Evolutionary conservation across 2,888 invertebrate species (phyloP), one percentile per base, ranked within the genome.

Genomic region (Furcula furcula): DNA sequence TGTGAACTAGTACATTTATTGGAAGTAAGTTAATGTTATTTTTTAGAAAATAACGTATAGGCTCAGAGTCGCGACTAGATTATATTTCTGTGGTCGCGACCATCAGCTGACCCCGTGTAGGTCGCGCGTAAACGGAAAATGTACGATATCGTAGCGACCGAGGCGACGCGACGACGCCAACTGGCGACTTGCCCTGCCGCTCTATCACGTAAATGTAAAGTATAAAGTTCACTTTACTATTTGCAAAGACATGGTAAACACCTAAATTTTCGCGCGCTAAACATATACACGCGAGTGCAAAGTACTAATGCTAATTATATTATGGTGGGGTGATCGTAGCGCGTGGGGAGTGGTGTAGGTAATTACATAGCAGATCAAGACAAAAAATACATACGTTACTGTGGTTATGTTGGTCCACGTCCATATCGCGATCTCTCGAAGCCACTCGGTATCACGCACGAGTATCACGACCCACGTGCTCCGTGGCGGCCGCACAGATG

Each of bases 141-240:
- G 56, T 41, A 47, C 49, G 14, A 36, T n/a, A 50, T 51, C 34
- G 52, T 52, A 55, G 50, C 73, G 70, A 68, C 75, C 62, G 70
- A 65, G 61, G 65, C 71, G 67, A 56, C 55, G 69, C 75, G 68
- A 69, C 67, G 66, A 61, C 70, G 86, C 87, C 87, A 86, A 86
- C 87, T 87, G 87, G 87, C 87, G 81, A 53, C 49, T 74, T 86
- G 87, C 87, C 86, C 80, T 78, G 67, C 60, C 60, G 63, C 65
- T 70, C 69, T 67, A 68, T 62, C 54, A 55, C 60, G 60, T 65
- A 69, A 74, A 60, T 64, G 53, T 64, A 64, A 61, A 74, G 84
- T 80, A 56, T 85, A 85, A 84, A 86, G 86, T 85, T 85, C 85
- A 85, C 55, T 65, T 67, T 59, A 52, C 54, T 54, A 60, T 61